phyloP scores from a whole-genome alignment of 1,140 invertebrate species.

The Penaeus japonicus region DNA sequence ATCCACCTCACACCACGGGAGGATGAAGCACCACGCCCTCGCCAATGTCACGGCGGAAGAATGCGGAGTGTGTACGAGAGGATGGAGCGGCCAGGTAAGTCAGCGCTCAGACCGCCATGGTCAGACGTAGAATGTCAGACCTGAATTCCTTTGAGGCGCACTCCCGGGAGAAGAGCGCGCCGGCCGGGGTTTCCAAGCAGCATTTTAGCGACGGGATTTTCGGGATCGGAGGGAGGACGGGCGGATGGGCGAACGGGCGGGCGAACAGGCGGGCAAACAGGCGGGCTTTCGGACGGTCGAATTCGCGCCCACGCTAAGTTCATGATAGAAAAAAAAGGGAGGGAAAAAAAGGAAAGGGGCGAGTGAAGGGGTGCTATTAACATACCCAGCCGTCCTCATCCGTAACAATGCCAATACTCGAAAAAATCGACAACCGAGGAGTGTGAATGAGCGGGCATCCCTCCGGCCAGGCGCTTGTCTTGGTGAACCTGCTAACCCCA shows the following conservation, averaged over 20 bases:
- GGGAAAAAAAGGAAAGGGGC: background rate
- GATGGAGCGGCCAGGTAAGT: background rate
- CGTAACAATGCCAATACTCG: background rate
- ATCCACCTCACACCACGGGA: no score
- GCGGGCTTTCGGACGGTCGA: background rate
- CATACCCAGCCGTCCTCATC: background rate
- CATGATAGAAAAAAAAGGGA: background rate
- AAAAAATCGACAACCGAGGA: background rate
- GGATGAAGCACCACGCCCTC: background rate
- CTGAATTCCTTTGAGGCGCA: slow-evolving; percentile 50
- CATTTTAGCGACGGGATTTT: no score
- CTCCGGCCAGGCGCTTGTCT: no score
- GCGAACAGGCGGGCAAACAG: background rate
- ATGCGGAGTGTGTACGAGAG: background rate
- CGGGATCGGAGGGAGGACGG: no score
- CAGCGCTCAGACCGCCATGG: background rate
- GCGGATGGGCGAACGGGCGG: background rate
- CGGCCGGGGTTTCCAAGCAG: background rate
- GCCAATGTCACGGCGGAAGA: background rate
- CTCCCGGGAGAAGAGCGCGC: background rate
- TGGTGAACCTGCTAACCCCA: no score
- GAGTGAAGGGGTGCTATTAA: background rate
- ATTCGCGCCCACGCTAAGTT: background rate
- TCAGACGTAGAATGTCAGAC: slow-evolving; percentile 41
- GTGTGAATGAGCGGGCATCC: no score